A percentile compares a stretch with the other conserved stretches of the same genome.
phyloP scores from a whole-genome alignment of 2,888 invertebrate genomes.

The Anoncus sp. region DNA sequence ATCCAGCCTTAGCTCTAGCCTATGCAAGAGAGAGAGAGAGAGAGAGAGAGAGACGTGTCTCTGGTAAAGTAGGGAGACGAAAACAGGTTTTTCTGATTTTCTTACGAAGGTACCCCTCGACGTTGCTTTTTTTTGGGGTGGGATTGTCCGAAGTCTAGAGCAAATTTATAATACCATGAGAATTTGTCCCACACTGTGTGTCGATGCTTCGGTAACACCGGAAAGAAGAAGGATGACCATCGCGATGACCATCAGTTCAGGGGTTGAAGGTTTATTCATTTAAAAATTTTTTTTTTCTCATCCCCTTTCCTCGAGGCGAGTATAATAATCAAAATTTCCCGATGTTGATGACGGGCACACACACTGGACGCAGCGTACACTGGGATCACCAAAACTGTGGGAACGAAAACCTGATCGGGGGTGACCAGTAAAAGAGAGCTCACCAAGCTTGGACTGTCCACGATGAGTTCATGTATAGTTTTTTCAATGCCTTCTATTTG shows the following conservation, averaged over 20 bases:
- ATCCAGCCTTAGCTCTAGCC: too few species aligned
- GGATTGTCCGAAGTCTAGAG: slow-evolving; percentile 29
- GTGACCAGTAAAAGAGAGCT: slow-evolving; percentile 65
- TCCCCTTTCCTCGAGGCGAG: slow-evolving; percentile 14
- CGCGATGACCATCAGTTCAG: slow-evolving; percentile 58
- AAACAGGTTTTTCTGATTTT: slow-evolving; percentile 52
- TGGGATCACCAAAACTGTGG: slow-evolving; percentile 75
- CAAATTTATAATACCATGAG: slow-evolving; percentile 13
- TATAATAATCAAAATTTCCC: slow-evolving; percentile 20
- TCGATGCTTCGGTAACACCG: slow-evolving; percentile 7
- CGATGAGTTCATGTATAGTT: slow-evolving; percentile 6
- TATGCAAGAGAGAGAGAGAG: too few species aligned
- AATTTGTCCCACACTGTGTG: not conserved
- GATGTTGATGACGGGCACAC: slow-evolving; percentile 29
- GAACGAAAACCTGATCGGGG: slow-evolving; percentile 83
- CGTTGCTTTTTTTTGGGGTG: too few species aligned
- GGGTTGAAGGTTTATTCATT: slow-evolving; percentile 40
- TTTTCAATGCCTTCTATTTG: not conserved
- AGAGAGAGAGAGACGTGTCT: too few species aligned
- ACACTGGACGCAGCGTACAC: slow-evolving; percentile 23
- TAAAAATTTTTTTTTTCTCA: slow-evolving; percentile 36
- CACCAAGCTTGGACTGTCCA: slow-evolving; percentile 11
- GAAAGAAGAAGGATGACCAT: slow-evolving; percentile 62
- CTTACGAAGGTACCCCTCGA: too few species aligned
- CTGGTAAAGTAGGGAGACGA: slow-evolving; percentile 6